A percentile compares a stretch with the other conserved stretches of the same genome.
Conservation (phyloP, 2,888 invertebrate genomes). For the Polydrusus pterygomalis region DNA sequence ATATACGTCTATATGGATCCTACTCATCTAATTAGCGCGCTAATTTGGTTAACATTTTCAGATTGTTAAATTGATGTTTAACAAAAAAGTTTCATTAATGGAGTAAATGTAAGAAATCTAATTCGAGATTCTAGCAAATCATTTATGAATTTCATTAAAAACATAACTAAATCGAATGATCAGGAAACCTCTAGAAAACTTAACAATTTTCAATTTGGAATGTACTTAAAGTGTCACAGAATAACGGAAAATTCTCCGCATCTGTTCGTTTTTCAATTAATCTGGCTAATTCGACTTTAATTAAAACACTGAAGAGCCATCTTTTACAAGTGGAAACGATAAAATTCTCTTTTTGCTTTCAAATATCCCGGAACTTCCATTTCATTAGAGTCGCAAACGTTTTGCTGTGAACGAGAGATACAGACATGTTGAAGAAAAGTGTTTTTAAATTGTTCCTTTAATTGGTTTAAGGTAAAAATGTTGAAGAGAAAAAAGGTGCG, state of each 20-base stretch:
- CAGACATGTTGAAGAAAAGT: conserved; percentile 4
- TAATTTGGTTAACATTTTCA: too few species aligned
- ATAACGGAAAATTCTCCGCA: conserved; percentile 33
- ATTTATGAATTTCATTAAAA: conserved; percentile 14
- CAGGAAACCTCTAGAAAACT: not conserved
- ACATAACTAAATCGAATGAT: not conserved
- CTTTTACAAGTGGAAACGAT: conserved; percentile 33
- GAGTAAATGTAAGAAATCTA: too few species aligned
- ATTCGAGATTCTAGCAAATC: not conserved
- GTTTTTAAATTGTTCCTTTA: conserved; percentile 11
- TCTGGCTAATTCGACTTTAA: conserved; percentile 42
- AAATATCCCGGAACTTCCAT: conserved; percentile 20
- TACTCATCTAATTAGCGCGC: too few species aligned
- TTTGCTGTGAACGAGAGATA: conserved; percentile 26
- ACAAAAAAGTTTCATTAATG: too few species aligned
- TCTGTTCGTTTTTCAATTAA: conserved; percentile 42
- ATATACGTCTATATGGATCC: too few species aligned
- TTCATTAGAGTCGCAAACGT: conserved; percentile 32
- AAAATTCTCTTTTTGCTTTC: conserved; percentile 29
- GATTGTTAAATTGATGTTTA: too few species aligned
- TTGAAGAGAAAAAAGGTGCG: too few species aligned
- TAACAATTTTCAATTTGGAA: conserved; percentile 15
- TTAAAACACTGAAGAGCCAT: conserved; percentile 39
- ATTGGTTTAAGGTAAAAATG: not conserved
- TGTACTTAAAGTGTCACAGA: conserved; percentile 15